A percentile compares a stretch with the other conserved stretches of the same genome.
These are phyloP conservation scores for Acanthosepion pharaonis DNA, from an alignment of 2,888 invertebrate species.

Conservation along the genomic window DNA sequence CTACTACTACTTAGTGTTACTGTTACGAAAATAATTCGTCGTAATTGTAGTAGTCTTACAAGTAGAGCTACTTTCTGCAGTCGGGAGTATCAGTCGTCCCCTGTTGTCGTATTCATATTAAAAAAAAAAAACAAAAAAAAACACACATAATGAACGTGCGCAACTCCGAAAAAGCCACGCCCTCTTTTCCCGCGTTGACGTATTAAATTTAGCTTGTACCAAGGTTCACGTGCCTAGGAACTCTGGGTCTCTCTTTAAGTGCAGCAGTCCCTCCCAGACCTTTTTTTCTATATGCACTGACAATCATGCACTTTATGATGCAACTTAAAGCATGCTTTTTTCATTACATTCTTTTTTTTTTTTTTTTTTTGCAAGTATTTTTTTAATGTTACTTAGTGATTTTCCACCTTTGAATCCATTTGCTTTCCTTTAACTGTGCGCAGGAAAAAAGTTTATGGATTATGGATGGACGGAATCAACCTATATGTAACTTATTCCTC, in stretches of 20 bases:
- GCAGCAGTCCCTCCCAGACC: background rate
- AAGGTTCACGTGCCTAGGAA: conserved; percentile 33
- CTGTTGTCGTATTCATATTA: background rate
- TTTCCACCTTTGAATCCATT: too few species aligned
- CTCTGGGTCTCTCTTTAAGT: background rate
- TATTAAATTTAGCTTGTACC: background rate
- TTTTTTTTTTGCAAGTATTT: background rate
- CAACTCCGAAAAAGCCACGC: background rate
- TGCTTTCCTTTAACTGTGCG: too few species aligned
- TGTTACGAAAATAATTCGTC: background rate
- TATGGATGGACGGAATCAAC: too few species aligned
- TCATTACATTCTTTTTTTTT: background rate
- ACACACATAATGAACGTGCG: background rate
- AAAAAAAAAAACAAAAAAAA: background rate
- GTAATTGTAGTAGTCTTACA: background rate
- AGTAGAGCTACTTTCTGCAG: background rate
- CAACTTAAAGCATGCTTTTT: too few species aligned
- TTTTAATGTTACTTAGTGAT: background rate
- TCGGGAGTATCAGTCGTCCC: too few species aligned
- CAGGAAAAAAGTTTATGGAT: too few species aligned
- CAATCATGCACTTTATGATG: background rate
- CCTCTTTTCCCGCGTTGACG: background rate
- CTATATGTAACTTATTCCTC: too few species aligned
- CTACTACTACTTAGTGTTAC: background rate
- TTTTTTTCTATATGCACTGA: background rate